These are phyloP conservation scores for Cacatua alba DNA, from an alignment of 2,113 vertebrate species.

Conservation along the genomic window DNA sequence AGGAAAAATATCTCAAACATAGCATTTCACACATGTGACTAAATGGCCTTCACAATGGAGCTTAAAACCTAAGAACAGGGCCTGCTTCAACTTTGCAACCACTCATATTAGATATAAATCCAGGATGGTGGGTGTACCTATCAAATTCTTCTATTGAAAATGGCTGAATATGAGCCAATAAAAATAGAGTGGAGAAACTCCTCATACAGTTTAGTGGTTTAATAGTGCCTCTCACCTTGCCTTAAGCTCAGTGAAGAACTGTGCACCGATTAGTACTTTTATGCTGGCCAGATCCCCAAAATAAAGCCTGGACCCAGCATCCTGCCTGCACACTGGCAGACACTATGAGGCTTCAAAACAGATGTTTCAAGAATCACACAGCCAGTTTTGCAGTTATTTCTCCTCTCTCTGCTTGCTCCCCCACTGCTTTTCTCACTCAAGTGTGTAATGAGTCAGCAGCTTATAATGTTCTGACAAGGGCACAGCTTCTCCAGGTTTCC, in stretches of 20 bases:
- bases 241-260: background rate
- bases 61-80: background rate
- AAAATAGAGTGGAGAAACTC: background rate
- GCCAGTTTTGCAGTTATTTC: background rate
- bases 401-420: background rate
- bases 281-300: background rate
- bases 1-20: background rate
- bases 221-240: background rate
- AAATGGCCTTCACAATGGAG: background rate
- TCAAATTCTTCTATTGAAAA: background rate
- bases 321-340: background rate
- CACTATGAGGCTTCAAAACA: background rate
- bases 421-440: background rate
- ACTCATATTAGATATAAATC: background rate
- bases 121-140: background rate
- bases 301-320: background rate
- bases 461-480: background rate
- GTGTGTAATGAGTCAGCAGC: background rate
- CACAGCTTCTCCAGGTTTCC: background rate
- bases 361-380: background rate
- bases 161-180: background rate
- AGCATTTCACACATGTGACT: background rate
- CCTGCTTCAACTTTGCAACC: background rate
- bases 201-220: background rate
- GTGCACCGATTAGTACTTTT: background rate